phyloP scores from a whole-genome alignment of 2,888 invertebrate species.

The Mesopsocus fuscifrons region DNA sequence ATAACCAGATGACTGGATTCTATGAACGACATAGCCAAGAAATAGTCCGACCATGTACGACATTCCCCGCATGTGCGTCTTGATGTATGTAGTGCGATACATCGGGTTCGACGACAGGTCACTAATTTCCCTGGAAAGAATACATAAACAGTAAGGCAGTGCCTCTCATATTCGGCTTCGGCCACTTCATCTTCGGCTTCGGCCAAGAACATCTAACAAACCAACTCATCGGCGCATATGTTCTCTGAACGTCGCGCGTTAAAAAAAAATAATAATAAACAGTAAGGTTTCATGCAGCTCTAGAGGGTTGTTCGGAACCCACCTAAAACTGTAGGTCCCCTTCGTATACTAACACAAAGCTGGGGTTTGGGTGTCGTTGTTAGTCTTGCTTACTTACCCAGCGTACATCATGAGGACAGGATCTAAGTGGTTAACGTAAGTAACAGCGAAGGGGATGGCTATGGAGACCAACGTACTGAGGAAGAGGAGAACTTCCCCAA shows the following conservation, averaged over 20 bases:
- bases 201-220: constrained; percentile 14
- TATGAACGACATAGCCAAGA: constrained; percentile 43
- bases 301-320: too few species aligned
- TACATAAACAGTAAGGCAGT: too few species aligned
- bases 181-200: too few species aligned
- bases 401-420: constrained; percentile 47
- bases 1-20: constrained; percentile 32
- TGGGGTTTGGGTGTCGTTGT: constrained; percentile 8
- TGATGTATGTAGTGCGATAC: constrained; percentile 45
- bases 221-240: constrained; percentile 7
- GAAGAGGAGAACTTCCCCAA: constrained; percentile 34
- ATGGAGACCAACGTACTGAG: constrained; percentile 30
- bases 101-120: constrained; percentile 42
- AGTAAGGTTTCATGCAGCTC: not conserved
- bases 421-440: constrained; percentile 37
- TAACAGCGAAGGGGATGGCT: constrained; percentile 35
- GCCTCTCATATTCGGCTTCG: too few species aligned
- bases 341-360: too few species aligned
- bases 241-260: constrained; percentile 1
- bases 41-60: constrained; percentile 46
- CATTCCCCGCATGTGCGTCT: constrained; percentile 54
- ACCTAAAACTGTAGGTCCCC: too few species aligned
- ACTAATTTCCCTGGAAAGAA: constrained; percentile 37
- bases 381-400: constrained; percentile 48
- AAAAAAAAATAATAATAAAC: constrained; percentile 1